Evolutionary conservation across 23 tunicate genomes (phyloP), one percentile per base, ranked within the genome.

Genomic region (Ciona savignyi): DNA sequence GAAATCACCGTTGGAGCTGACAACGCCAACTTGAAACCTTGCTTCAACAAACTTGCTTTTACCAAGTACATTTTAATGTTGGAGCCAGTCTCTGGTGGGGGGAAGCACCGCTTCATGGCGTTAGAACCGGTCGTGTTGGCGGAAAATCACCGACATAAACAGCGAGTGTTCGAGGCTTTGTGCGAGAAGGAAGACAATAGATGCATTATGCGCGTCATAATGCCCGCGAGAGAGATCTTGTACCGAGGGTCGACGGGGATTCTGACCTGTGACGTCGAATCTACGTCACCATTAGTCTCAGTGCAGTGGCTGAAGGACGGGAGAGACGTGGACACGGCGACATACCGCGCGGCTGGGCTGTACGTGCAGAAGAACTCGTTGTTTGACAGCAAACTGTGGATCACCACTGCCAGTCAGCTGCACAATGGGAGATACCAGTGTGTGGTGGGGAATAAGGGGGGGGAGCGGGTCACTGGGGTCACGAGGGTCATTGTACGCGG

Each of bases 351-450:
- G 23, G 76, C 71, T 32, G 77, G 76, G 2, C 20, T 83, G 2
- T 23, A 33, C 42, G 66, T 81, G 22, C 51, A 61, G 25, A 4
- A 23, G 23, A 48, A 66, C 51, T 67, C 65, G 20, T 28, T 21
- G 32, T 62, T 30, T 4, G 67, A 34, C 64, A 23, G 66, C 32
- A 22, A 26, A 22, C 27, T 75, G 29, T 62, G 69, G 67, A 67
- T 75, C 42, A 9, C 30, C 23, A 25, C 62, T 3, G 87, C 81
- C 15, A 83, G 62, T 33, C 70, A 62, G 35, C 61, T 76, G 2
- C 87, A 75, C 70, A 75, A 49, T 19, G 87, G 87, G 29, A 68
- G n/a, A 27, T 83, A 83, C 65, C 56, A 31, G 9, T 83, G 87
- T 81, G 30, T 48, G 9, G 87, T 67, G 2, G 62, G 33, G 4